Base-by-base conservation (phyloP, 1,140 invertebrate species). In the Hirudo medicinalis region DNA sequence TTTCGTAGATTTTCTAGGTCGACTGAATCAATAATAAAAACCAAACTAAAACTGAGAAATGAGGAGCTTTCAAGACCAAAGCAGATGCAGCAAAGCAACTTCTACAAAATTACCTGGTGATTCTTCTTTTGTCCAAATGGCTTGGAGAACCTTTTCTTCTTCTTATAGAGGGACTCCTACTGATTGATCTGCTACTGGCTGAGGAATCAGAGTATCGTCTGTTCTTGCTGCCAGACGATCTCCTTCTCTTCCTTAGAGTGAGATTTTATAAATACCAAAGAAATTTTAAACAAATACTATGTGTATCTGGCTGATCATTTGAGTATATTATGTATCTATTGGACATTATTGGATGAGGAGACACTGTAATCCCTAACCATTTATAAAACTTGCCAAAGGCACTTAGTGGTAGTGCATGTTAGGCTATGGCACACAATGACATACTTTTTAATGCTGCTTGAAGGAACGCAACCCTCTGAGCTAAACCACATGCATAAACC, bases 101-200 rank as follows among this genome's bases (percentile, higher is more conserved):
- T 32, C 36, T 68, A 68, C 15, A 29, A 40, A 40, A 32, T 36
- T 32, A 94, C 91, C 91, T 94, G 68, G 92, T 94, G 75, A 94
- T 94, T 74, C 91, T 85, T 69, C 92, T 85, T 77, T 90, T 85
- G 78, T 94, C 91, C 53, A 93, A 83, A 82, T 93, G 93, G 79
- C 90, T 92, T 1, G 92, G 92, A 60, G 91, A 94, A 40, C 91
- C 91, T 75, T 89, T 87, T 74, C 91, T 86, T 66, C 91, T 84
- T 32, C 91, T 90, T 81, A 93, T 93, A 32, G 91, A 93, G 13
- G 82, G 82, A 73, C 81, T 83, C 11, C 82, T 75, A 15, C 78
- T 72, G 63, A 67, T 69, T 40, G 76, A 77, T 54, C 73, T 70
- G 22, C 76, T 78, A 20, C 76, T 54, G 22, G 76, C 76, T 29